Conservation (phyloP, 2,888 invertebrate genomes). For the Scaptodrosophila latifasciaeformis region DNA sequence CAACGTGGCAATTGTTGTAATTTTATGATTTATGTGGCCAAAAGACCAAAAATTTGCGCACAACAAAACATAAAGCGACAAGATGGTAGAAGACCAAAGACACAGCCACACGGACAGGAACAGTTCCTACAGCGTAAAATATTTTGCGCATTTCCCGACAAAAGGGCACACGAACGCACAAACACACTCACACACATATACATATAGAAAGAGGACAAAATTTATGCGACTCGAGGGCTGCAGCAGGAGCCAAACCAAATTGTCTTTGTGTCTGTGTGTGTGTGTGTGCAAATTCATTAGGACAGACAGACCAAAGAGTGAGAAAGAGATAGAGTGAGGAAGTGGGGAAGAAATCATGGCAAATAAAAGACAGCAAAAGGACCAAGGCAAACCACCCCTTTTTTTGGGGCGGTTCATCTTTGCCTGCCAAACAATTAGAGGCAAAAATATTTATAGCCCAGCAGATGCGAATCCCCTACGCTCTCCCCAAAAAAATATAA, state of each 20-base stretch:
- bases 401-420: slow-evolving; percentile 15
- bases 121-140: slow-evolving; percentile 23
- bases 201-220: too few species aligned
- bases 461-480: slow-evolving; percentile 26
- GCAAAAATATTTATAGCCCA: slow-evolving; percentile 58
- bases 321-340: not conserved
- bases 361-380: too few species aligned
- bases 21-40: slow-evolving; percentile 61
- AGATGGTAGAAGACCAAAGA: not conserved
- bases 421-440: slow-evolving; percentile 60
- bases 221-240: slow-evolving; percentile 58
- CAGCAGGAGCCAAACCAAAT: too few species aligned
- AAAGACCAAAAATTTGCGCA: slow-evolving; percentile 60
- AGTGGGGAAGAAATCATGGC: too few species aligned
- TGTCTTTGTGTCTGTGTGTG: slow-evolving; percentile 15
- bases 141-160: slow-evolving; percentile 39
- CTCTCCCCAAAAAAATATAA: not conserved
- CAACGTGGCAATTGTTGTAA: slow-evolving; percentile 62
- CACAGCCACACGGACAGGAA: not conserved
- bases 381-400: slow-evolving; percentile 21
- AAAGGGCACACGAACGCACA: too few species aligned
- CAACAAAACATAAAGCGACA: slow-evolving; percentile 28
- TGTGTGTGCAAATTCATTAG: slow-evolving; percentile 62
- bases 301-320: slow-evolving; percentile 28
- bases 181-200: too few species aligned